Evolutionary conservation across 2,797 vertebrate species (phyloP).

Genomic region (Okamejei kenojei): DNA sequence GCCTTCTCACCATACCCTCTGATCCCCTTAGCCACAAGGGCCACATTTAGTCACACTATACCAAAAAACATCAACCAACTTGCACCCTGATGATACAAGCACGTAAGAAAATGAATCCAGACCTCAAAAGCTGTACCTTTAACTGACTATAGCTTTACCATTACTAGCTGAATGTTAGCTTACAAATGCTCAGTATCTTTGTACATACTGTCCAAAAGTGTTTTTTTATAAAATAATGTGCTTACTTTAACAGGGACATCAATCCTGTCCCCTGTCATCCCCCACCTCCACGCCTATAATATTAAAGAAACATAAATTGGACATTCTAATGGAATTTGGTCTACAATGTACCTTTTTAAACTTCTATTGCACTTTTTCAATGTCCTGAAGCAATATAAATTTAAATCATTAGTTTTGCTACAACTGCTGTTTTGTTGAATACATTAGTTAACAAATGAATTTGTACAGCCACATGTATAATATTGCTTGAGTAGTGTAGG

Average conservation of each 20-base stretch:
- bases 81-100: background rate
- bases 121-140: background rate
- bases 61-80: background rate
- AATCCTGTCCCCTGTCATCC: too few relatives aligned
- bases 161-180: background rate
- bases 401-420: background rate
- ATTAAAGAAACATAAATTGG: background rate
- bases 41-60: background rate
- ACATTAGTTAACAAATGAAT: background rate
- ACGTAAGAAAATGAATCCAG: background rate
- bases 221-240: background rate
- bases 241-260: background rate
- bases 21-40: too few relatives aligned
- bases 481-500: background rate
- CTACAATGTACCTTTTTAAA: background rate
- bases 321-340: background rate
- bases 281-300: background rate
- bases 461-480: background rate
- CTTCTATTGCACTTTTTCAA: background rate
- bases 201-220: background rate
- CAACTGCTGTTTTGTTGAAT: background rate
- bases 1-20: too few relatives aligned
- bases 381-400: background rate
- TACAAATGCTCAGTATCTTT: background rate
- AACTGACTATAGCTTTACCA: background rate